phyloP scores from a whole-genome alignment of 2,113 vertebrate genomes.

The Silurus glanis region DNA sequence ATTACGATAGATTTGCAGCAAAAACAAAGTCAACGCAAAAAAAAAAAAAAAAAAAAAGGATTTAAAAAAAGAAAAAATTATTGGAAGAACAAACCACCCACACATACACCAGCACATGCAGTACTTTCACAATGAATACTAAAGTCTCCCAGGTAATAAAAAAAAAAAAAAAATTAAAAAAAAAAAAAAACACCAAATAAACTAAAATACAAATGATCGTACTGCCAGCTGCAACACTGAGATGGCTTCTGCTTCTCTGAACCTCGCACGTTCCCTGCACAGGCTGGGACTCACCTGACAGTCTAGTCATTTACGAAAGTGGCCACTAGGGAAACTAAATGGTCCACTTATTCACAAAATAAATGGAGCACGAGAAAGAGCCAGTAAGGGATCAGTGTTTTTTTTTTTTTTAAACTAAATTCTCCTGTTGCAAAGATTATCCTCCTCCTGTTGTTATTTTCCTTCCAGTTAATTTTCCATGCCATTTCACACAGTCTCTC shows the following conservation, averaged over 20 bases:
- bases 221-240: conserved; percentile 47
- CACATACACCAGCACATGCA: conserved; percentile 18
- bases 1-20: background rate
- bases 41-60: background rate
- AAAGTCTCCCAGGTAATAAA: conserved; percentile 56
- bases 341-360: background rate
- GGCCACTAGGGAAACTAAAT: conserved; percentile 2
- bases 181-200: conserved; percentile 40
- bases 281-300: conserved; percentile 7
- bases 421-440: background rate
- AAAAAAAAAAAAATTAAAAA: conserved; percentile 53
- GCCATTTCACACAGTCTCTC: background rate
- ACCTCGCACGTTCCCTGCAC: conserved; percentile 35
- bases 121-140: conserved; percentile 21
- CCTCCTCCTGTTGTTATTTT: background rate
- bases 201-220: conserved; percentile 5
- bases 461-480: background rate
- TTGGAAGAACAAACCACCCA: background rate
- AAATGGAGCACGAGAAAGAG: background rate
- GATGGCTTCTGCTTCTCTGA: conserved; percentile 41
- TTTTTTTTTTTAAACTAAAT: background rate
- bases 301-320: background rate
- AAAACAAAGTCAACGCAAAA: background rate
- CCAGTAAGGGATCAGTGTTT: background rate
- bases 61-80: background rate